Evolutionary conservation across 2,888 invertebrate species (phyloP).

Genomic region (Barypeithes pellucidus): DNA sequence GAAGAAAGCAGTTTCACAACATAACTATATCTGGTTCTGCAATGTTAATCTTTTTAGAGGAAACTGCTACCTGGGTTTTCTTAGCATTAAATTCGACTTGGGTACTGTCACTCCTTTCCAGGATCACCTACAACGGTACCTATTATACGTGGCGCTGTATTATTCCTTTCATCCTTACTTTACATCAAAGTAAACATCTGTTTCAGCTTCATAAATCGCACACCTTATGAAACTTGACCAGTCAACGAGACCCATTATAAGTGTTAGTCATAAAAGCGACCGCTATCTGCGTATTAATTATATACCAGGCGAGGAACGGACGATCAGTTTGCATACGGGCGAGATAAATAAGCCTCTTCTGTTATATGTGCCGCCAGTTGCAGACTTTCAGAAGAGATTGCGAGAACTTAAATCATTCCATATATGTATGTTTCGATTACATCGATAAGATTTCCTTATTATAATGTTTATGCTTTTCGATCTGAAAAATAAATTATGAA

Average conservation of each 20-base stretch:
- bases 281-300: conserved; percentile 45
- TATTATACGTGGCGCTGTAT: no score
- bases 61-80: no score
- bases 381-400: conserved; percentile 22
- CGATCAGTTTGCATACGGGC: conserved; percentile 50
- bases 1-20: no score
- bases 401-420: conserved; percentile 26
- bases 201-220: background rate
- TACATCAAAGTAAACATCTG: background rate
- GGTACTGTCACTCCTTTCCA: no score
- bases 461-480: background rate
- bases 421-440: conserved; percentile 1
- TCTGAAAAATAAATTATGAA: background rate
- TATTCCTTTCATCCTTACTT: no score
- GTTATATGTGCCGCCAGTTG: conserved; percentile 41
- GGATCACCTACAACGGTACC: no score
- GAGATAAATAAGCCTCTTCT: conserved; percentile 43
- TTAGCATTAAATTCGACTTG: no score
- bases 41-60: no score
- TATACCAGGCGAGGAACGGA: conserved; percentile 29
- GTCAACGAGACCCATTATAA: conserved; percentile 3
- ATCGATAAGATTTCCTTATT: background rate
- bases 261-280: conserved; percentile 27
- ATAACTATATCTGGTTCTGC: no score
- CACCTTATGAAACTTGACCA: background rate